Evolutionary conservation across 1,140 invertebrate species (phyloP), one percentile per base, ranked within the genome.

Genomic region (Ceratitis capitata): DNA sequence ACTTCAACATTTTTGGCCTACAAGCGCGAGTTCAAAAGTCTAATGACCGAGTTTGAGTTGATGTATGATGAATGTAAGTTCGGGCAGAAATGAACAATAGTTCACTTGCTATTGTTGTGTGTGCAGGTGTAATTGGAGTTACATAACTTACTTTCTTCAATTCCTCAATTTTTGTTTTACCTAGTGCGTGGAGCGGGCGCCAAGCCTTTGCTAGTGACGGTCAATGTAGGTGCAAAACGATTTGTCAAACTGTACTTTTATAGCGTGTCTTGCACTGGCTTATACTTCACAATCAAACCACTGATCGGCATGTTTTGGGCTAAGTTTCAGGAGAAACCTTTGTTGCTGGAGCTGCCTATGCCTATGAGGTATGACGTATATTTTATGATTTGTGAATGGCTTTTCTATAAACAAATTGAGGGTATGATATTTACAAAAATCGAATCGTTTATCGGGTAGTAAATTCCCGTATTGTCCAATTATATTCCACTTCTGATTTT

Each of bases 251-350:
- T 88, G 0, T 91, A 91, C 83, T 87, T 87, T 83, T 42, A 87
- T 4, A 90, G 89, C 9, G 89, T 89, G 56, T 85, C 78, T 23
- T 85, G 85, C 16, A 91, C 90, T 1, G 89, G 88, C 0, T 29
- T 89, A 1, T 91, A 91, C 35, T 91, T 91, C 26, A 88, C 90
- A 87, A 49, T 91, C 61, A 86, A 84, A 23, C 90, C 90, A 14
- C 86, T 91, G 35, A 7, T 89, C 2, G 88, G 88, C 82, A 88
- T 88, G 32, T 82, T 87, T 14, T 61, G 84, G 69, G 87, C 85
- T 39, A 84, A 83, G 47, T 86, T 86, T 83, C 58, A 45, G 0
- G 84, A 85, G 7, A 86, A 86, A 3, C 32, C 42, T 10, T 86
- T 88, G 9, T 9, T 84, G 0, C 47, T 86, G 16, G 90, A 91